Evolutionary conservation across 1,140 invertebrate genomes (phyloP).

Genomic region (Leucophenga varia): DNA sequence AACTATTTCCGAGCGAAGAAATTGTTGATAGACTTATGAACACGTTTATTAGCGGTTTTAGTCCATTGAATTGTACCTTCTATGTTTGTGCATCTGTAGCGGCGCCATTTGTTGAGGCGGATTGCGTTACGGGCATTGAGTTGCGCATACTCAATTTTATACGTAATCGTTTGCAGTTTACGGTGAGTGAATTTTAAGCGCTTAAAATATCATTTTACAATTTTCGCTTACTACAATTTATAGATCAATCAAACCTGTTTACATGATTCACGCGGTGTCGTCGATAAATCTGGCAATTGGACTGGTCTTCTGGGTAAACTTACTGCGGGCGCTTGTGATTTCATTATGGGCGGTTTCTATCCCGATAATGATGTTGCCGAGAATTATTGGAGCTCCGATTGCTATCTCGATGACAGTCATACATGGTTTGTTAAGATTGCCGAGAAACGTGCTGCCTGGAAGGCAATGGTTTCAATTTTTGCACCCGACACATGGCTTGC

Average conservation of each 20-base stretch:
- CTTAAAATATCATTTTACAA: background rate
- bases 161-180: conserved; percentile 36
- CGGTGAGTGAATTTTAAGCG: conserved; percentile 18
- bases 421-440: conserved; percentile 60
- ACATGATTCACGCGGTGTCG: conserved; percentile 61
- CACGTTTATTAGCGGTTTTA: conserved; percentile 33
- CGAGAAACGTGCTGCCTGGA: conserved; percentile 54
- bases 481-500: conserved; percentile 55
- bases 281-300: conserved; percentile 55
- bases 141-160: conserved; percentile 42
- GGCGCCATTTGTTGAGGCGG: conserved; percentile 46
- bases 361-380: conserved; percentile 60
- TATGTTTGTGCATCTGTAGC: conserved; percentile 41
- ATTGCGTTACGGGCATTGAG: conserved; percentile 42
- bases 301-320: conserved; percentile 56
- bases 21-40: conserved; percentile 22
- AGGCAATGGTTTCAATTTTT: conserved; percentile 58
- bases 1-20: conserved; percentile 11
- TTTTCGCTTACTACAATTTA: background rate
- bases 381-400: conserved; percentile 58
- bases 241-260: conserved; percentile 53
- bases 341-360: conserved; percentile 60
- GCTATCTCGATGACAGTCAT: conserved; percentile 59
- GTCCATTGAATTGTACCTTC: conserved; percentile 42
- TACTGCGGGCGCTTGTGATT: conserved; percentile 52